phyloP scores from a whole-genome alignment of 2,797 vertebrate species.

The Pseudochirops corinnae region DNA sequence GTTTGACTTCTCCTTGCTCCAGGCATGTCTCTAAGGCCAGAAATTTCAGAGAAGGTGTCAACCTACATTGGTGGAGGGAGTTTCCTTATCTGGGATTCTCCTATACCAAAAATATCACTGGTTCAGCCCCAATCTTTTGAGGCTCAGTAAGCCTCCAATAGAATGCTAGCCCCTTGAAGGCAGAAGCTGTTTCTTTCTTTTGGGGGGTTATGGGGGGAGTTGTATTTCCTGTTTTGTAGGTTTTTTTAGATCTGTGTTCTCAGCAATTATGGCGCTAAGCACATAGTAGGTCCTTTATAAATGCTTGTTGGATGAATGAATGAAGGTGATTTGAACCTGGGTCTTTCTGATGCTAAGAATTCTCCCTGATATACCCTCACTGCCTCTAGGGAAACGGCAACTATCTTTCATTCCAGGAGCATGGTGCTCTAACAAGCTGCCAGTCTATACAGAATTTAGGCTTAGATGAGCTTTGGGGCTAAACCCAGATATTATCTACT shows the following conservation, averaged over 20 bases:
- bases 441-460: not conserved
- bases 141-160: not conserved
- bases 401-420: not conserved
- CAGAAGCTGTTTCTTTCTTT: not conserved
- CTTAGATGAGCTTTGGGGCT: not conserved
- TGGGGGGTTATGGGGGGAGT: too few species aligned
- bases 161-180: not conserved
- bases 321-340: not conserved
- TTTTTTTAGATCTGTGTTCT: not conserved
- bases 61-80: not conserved
- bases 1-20: not conserved
- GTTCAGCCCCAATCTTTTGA: not conserved
- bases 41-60: not conserved
- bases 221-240: too few species aligned
- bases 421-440: not conserved
- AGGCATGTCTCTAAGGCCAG: not conserved
- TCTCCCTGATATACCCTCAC: not conserved
- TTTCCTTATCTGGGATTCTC: not conserved
- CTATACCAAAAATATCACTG: not conserved
- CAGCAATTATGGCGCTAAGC: not conserved
- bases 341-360: not conserved
- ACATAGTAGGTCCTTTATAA: not conserved
- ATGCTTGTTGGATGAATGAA: not conserved
- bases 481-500: not conserved
- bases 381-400: not conserved